Percentiles rank a stretch among this genome's conserved stretches.
phyloP scores from a whole-genome alignment of 2,113 vertebrate genomes.

The Panurus biarmicus region DNA sequence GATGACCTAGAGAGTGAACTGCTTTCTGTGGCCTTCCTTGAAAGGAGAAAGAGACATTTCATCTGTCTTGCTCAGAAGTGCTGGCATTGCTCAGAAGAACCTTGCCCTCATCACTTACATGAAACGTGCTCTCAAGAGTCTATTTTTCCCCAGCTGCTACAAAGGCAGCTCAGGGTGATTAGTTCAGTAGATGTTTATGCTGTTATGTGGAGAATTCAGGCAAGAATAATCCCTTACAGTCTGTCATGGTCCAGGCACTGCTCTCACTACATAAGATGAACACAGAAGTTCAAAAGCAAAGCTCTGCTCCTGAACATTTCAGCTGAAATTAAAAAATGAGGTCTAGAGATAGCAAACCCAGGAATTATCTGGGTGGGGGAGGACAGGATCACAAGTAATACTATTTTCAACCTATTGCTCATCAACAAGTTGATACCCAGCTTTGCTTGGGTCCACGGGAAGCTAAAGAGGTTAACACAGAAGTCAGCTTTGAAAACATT shows the following conservation, averaged over 20 bases:
- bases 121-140: neutral
- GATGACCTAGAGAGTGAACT: neutral
- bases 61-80: neutral
- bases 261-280: neutral
- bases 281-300: neutral
- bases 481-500: neutral
- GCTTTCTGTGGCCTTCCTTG: neutral
- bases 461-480: neutral
- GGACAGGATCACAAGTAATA: neutral
- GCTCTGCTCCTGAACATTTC: neutral
- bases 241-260: neutral
- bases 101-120: neutral
- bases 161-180: neutral
- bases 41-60: neutral
- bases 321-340: neutral
- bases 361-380: neutral
- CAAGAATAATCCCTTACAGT: neutral
- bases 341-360: neutral
- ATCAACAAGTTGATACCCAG: neutral
- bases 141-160: neutral
- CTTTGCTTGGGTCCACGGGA: neutral
- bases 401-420: neutral
- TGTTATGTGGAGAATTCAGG: neutral
- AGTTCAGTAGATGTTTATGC: neutral
- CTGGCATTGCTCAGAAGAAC: rapidly evolving